Percentiles rank a stretch among this genome's conserved stretches.
phyloP scores from a whole-genome alignment of 2,113 vertebrate species.

The Sinosuthora webbiana region DNA sequence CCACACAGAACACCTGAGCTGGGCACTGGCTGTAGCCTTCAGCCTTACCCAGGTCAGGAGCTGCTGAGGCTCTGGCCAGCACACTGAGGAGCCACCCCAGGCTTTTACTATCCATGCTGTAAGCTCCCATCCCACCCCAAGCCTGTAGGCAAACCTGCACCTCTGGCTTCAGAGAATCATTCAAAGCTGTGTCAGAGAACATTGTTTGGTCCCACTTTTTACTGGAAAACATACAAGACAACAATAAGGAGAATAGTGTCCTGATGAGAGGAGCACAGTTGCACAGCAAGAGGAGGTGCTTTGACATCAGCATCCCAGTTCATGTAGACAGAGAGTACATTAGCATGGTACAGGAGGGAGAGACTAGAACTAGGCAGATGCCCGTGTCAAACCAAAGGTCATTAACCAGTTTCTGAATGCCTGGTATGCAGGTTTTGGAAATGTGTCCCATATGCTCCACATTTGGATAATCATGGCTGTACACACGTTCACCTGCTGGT shows the following conservation, averaged over 20 bases:
- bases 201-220: not conserved
- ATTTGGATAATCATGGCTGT: not conserved
- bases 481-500: not conserved
- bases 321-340: rapidly evolving
- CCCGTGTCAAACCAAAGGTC: not conserved
- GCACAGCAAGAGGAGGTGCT: not conserved
- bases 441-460: not conserved
- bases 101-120: not conserved
- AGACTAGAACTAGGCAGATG: not conserved
- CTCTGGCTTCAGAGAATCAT: not conserved
- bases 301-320: not conserved
- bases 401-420: not conserved
- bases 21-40: not conserved
- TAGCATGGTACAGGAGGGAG: rapidly evolving
- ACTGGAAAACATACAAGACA: not conserved
- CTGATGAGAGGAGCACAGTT: not conserved
- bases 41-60: not conserved
- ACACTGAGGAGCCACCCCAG: rapidly evolving
- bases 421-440: not conserved
- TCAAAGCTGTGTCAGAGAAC: not conserved
- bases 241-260: not conserved
- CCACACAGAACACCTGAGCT: not conserved
- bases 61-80: not conserved
- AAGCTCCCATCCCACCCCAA: not conserved
- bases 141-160: not conserved